These are phyloP conservation scores for Halcyon leucocephala DNA, from an alignment of 2,797 vertebrate species.

Conservation along the genomic window DNA sequence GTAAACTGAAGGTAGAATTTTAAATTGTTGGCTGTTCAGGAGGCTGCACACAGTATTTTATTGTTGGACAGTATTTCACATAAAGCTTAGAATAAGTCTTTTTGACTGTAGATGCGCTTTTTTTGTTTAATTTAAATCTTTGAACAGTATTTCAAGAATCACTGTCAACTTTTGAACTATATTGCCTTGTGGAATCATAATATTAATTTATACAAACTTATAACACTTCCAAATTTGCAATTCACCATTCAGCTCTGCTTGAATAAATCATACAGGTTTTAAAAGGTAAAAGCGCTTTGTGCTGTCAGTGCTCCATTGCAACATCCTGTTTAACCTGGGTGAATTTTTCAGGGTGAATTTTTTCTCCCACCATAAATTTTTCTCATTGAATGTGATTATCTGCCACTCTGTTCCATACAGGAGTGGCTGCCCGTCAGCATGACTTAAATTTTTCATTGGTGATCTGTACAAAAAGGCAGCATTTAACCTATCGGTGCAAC, in stretches of 20 bases:
- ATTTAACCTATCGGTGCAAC: background rate
- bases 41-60: slow-evolving; percentile 4
- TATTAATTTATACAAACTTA: background rate
- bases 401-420: background rate
- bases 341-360: background rate
- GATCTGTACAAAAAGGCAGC: background rate
- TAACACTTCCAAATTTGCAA: slow-evolving; percentile 22
- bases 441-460: background rate
- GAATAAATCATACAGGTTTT: background rate
- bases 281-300: background rate
- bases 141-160: background rate
- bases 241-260: background rate
- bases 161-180: background rate
- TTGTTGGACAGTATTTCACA: background rate
- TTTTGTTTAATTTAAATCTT: slow-evolving; percentile 16
- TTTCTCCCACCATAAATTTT: background rate
- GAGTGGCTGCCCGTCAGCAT: background rate
- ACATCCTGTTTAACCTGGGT: background rate
- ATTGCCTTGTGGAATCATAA: background rate
- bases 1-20: slow-evolving; percentile 1
- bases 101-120: background rate
- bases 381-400: background rate
- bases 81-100: background rate
- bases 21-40: slow-evolving; percentile 23
- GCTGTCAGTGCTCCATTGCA: background rate